Evolutionary conservation across 2,888 invertebrate species (phyloP).

Genomic region (Clusia tigrina): DNA sequence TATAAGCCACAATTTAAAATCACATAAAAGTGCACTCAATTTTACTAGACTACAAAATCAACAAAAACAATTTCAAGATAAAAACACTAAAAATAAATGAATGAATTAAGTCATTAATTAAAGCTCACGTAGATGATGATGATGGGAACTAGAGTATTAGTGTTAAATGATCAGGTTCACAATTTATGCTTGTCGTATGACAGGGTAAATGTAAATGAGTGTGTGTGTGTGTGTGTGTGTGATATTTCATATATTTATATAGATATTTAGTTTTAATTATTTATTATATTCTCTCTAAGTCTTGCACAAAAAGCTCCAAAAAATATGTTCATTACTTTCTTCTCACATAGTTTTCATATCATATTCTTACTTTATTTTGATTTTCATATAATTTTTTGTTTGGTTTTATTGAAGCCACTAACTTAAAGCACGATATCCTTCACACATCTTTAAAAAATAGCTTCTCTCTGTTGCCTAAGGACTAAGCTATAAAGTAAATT

Average conservation of each 20-base stretch:
- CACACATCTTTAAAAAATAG: constrained; percentile 25
- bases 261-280: no score
- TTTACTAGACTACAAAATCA: not conserved
- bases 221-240: not conserved
- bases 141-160: no score
- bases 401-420: constrained; percentile 37
- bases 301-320: no score
- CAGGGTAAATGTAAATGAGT: not conserved
- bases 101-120: constrained; percentile 6
- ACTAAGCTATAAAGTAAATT: not conserved
- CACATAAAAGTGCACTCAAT: constrained; percentile 41
- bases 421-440: constrained; percentile 45
- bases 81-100: not conserved
- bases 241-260: no score
- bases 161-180: no score
- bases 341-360: not conserved
- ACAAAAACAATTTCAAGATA: constrained; percentile 1
- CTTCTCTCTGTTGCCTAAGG: not conserved
- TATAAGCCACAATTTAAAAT: constrained; percentile 50
- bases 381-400: not conserved
- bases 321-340: no score
- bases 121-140: no score
- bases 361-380: not conserved
- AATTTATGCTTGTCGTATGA: no score
- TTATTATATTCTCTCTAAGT: no score